Conservation (phyloP, 2,888 invertebrate genomes). For the Phrixothrix hirtus region DNA sequence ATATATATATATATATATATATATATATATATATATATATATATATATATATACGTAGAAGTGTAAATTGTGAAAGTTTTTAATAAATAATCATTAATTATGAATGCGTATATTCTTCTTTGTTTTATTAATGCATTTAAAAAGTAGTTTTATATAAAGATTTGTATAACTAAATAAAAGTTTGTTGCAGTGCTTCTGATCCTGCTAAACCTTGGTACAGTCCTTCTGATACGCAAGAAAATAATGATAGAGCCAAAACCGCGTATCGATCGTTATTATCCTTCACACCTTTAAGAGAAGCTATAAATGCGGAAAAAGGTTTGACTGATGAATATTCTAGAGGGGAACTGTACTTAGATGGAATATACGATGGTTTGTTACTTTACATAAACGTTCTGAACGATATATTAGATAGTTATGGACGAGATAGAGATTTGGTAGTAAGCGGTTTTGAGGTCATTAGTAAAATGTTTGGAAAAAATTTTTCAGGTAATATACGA, state of each 20-base stretch:
- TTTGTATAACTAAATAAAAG: too few species aligned
- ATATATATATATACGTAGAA: too few species aligned
- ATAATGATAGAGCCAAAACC: conserved; percentile 80
- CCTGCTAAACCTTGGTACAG: conserved; percentile 84
- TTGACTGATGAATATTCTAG: conserved; percentile 60
- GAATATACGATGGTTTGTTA: conserved; percentile 95
- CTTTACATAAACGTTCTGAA: conserved; percentile 91
- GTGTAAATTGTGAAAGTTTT: neutral
- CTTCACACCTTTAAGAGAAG: conserved; percentile 78
- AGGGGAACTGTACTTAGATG: conserved; percentile 56
- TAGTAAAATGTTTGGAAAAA: conserved; percentile 82
- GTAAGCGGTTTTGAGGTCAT: conserved; percentile 85
- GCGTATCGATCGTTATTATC: conserved; percentile 88
- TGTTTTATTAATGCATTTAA: neutral
- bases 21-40: too few species aligned
- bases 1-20: too few species aligned
- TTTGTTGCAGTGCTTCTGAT: conserved; percentile 39
- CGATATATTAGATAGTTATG: conserved; percentile 68
- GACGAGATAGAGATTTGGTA: conserved; percentile 48
- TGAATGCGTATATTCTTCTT: neutral
- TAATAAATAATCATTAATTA: neutral
- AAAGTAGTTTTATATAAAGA: neutral
- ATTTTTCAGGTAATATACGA: conserved; percentile 85
- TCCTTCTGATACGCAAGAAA: conserved; percentile 74
- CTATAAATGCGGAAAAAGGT: conserved; percentile 76